These are phyloP conservation scores for Dasypolia templi DNA, from an alignment of 2,888 invertebrate genomes.

Conservation along the genomic window DNA sequence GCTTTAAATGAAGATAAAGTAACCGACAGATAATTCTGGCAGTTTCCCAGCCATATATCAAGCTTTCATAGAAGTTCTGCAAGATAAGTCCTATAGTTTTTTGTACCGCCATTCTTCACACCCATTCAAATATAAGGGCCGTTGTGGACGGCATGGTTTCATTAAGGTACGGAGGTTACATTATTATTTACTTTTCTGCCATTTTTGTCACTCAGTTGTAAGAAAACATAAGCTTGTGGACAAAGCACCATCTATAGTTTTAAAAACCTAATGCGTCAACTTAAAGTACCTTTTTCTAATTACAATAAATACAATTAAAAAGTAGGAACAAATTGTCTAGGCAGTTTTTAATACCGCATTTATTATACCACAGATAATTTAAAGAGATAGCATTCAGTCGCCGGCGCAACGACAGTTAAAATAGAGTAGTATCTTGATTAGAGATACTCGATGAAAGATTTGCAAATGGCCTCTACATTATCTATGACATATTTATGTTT, in stretches of 20 bases:
- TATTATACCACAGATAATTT: constrained; percentile 31
- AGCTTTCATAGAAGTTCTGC: not conserved
- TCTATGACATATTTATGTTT: constrained; percentile 9
- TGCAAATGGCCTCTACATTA: constrained; percentile 27
- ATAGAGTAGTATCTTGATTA: constrained; percentile 31
- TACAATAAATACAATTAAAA: constrained; percentile 6
- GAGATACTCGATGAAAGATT: constrained; percentile 43
- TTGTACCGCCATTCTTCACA: not conserved
- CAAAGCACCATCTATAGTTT: not conserved
- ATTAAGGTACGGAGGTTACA: not conserved
- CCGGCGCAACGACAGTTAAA: constrained; percentile 34
- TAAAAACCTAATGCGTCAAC: not conserved
- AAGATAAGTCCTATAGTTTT: not conserved
- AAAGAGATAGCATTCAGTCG: constrained; percentile 32
- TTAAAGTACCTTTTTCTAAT: constrained; percentile 3
- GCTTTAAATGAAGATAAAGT: not conserved
- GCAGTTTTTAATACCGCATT: constrained; percentile 17
- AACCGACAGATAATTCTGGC: not conserved
- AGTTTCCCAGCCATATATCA: no score
- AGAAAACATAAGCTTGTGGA: not conserved
- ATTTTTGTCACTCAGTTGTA: not conserved
- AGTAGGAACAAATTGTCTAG: not conserved
- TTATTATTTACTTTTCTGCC: not conserved
- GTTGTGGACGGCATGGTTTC: not conserved
- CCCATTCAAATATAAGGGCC: not conserved